Base-by-base conservation (phyloP, 2,888 invertebrate genomes). In the Lasioglossum vierecki region DNA sequence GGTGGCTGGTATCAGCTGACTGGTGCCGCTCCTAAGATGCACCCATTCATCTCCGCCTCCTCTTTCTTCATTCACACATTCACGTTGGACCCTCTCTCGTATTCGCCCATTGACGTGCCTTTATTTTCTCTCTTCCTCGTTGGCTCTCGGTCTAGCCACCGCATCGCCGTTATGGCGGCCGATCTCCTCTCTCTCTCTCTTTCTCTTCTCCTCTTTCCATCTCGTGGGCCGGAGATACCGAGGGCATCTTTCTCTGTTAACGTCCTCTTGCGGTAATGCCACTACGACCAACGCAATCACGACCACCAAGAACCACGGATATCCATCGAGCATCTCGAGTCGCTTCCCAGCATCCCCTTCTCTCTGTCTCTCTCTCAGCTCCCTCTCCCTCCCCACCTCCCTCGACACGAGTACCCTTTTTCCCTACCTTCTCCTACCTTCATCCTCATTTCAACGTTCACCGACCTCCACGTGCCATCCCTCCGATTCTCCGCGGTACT, bases 91-190 rank as follows among this genome's bases (percentile, higher is more conserved):
- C 88, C 89, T 84, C 85, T 82, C 79, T 83, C 86, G 85, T 86
- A 88, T 89, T 90, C 88, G 89, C 85, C 92, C 93, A 92, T 93
- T 93, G 93, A 93, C 91, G 91, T 88, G 88, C 89, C 87, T 86
- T 85, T 84, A 81, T 89, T 87, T 84, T 86, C 88, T 80, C 84
- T 86, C 88, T 83, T 83, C 83, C 82, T 87, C 76, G 70, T 83
- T 79, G 35, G 41, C 80, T 81, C 82, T 72, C 81, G 63, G 72
- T 88, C 82, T 78, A 84, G 72, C 82, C 41, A 63, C 72, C 76
- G 70, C 66, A 46, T 79, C 70, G 80, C 84, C 86, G 87, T 87
- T 85, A 86, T 80, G 82, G 76, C 77, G 76, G 66, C 77, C 81
- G 85, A 83, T 76, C 63, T 68, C 74, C 11, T 39, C 68, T 35